Conservation (phyloP, 2,113 vertebrate genomes). For the Glaucomys volans region DNA sequence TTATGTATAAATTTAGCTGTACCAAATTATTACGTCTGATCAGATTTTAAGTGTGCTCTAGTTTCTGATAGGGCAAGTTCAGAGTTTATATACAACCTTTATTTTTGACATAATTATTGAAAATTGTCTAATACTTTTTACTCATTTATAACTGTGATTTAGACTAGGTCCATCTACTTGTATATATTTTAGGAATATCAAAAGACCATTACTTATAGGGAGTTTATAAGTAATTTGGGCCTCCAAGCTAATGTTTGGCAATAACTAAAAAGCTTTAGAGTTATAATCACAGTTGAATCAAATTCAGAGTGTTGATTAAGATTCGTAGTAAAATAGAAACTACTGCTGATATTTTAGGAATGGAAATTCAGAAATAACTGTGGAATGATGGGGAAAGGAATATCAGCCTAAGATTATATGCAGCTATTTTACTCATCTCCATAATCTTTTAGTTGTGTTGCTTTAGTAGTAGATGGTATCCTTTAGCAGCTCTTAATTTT, state of each 20-base stretch:
- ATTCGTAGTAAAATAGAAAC: background rate
- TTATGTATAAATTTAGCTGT: background rate
- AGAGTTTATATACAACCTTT: background rate
- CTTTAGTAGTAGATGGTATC: background rate
- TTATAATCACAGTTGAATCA: background rate
- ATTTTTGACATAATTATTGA: background rate
- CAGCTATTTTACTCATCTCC: background rate
- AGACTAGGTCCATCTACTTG: background rate
- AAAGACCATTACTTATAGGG: background rate
- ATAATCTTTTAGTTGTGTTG: constrained; percentile 15
- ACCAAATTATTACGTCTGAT: background rate
- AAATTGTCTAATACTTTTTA: background rate
- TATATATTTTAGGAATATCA: constrained; percentile 17
- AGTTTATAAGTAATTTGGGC: background rate
- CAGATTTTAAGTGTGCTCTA: background rate
- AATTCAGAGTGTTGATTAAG: background rate
- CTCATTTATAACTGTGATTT: background rate
- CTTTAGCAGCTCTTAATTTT: constrained; percentile 45
- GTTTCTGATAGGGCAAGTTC: background rate
- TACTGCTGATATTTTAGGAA: background rate
- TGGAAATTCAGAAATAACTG: background rate
- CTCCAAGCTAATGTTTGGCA: background rate
- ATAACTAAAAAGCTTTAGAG: background rate
- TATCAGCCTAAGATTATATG: background rate
- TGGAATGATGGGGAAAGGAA: background rate